Evolutionary conservation across 2,797 vertebrate species (phyloP).

Genomic region (Gastrophryne carolinensis): DNA sequence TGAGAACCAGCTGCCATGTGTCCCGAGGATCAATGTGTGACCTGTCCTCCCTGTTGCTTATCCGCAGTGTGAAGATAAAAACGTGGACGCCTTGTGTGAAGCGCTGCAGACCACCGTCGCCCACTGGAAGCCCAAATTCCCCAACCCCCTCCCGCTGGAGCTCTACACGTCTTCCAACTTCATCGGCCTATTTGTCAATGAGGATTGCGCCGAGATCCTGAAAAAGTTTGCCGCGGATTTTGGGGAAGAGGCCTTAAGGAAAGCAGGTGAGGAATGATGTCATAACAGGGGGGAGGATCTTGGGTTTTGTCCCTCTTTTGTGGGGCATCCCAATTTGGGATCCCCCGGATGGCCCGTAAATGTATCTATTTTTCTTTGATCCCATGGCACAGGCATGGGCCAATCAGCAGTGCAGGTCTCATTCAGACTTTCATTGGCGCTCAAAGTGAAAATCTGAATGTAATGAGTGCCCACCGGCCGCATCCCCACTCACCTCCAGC

Average conservation of each 20-base stretch:
- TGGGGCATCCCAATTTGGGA: too few species aligned
- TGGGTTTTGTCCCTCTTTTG: too few species aligned
- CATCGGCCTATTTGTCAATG: constrained; percentile 97
- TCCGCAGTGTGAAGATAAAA: constrained; percentile 88
- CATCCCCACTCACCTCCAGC: too few species aligned
- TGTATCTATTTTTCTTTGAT: too few species aligned
- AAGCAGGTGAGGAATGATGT: constrained; percentile 78
- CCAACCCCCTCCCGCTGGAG: constrained; percentile 86
- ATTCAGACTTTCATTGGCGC: too few species aligned
- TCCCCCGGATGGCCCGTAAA: too few species aligned
- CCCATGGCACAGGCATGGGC: too few species aligned
- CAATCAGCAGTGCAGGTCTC: too few species aligned
- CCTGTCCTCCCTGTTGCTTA: neutral
- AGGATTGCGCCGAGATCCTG: constrained; percentile 89
- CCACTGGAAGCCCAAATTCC: constrained; percentile 88
- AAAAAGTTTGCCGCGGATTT: constrained; percentile 94
- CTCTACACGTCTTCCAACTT: constrained; percentile 95
- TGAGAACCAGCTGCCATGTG: too few species aligned
- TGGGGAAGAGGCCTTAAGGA: constrained; percentile 83
- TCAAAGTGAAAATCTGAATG: too few species aligned
- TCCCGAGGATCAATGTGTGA: neutral
- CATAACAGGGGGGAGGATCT: too few species aligned
- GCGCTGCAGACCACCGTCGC: constrained; percentile 85
- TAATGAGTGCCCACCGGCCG: too few species aligned
- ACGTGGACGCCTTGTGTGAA: constrained; percentile 86